phyloP scores from a whole-genome alignment of 2,888 invertebrate genomes.

The Drosophila limbata region DNA sequence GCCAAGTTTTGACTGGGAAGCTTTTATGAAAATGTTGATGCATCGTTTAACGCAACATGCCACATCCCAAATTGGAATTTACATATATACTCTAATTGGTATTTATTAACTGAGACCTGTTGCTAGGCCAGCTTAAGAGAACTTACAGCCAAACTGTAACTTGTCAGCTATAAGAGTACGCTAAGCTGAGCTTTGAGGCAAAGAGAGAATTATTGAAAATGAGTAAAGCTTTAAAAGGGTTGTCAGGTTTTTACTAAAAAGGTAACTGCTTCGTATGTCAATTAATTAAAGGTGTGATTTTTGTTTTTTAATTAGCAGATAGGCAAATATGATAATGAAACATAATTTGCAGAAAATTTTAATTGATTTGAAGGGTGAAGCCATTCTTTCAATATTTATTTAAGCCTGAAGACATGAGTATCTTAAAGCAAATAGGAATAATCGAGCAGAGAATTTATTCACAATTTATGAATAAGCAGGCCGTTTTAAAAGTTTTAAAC shows the following conservation, averaged over 20 bases:
- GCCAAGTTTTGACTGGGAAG: constrained; percentile 20
- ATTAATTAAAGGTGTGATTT: constrained; percentile 20
- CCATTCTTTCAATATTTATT: background rate
- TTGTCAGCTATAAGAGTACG: constrained; percentile 22
- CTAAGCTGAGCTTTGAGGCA: constrained; percentile 31
- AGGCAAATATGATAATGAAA: constrained; percentile 15
- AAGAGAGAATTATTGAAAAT: constrained; percentile 6
- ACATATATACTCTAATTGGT: constrained; percentile 38
- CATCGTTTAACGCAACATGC: constrained; percentile 33
- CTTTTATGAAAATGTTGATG: constrained; percentile 30
- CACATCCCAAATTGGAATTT: constrained; percentile 16
- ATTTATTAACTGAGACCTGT: constrained; percentile 31
- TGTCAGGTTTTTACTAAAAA: constrained; percentile 40
- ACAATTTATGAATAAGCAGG: no score
- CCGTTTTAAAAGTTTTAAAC: background rate
- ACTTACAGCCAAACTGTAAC: background rate
- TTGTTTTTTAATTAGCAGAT: constrained; percentile 31
- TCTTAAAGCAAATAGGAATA: background rate
- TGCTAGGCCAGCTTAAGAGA: constrained; percentile 26
- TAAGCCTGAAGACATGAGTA: background rate
- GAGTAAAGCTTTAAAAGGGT: constrained; percentile 46
- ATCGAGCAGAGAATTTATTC: background rate
- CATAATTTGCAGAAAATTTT: constrained; percentile 30
- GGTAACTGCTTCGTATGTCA: background rate
- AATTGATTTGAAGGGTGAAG: constrained; percentile 47